phyloP scores from a whole-genome alignment of 35 echinoderm and acorn worm species.

The Antedon bifida region DNA sequence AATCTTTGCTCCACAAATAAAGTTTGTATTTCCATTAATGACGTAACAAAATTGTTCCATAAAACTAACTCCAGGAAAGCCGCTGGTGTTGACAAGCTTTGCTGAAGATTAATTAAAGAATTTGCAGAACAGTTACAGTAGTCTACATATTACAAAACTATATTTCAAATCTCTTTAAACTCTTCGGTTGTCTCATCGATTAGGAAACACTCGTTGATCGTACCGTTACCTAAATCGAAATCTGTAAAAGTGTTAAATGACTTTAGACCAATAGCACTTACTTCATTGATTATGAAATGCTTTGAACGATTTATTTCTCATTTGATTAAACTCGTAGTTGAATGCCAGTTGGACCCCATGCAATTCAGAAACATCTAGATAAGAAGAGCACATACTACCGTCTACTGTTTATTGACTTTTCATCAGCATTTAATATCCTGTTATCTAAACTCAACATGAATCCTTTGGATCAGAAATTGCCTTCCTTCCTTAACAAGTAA shows the following conservation, averaged over 20 bases:
- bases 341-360: background rate
- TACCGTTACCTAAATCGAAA: background rate
- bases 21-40: background rate
- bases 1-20: background rate
- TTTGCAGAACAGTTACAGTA: background rate
- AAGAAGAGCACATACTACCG: too few species aligned
- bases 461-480: too few species aligned
- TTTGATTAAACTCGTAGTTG: background rate
- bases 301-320: background rate
- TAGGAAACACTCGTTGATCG: constrained; percentile 1
- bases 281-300: constrained; percentile 10
- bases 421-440: too few species aligned
- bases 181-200: background rate
- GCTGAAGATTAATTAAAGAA: background rate
- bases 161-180: background rate
- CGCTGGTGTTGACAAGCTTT: background rate
- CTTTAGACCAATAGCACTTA: constrained; percentile 1
- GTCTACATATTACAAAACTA: background rate
- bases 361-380: too few species aligned
- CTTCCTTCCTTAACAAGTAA: too few species aligned
- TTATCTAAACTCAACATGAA: too few species aligned
- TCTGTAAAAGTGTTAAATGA: background rate
- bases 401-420: too few species aligned
- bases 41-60: background rate
- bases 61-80: background rate